Evolutionary conservation across 37 sponge, comb jelly and placozoan genomes (phyloP).

Genomic region (Crambe crambe): DNA sequence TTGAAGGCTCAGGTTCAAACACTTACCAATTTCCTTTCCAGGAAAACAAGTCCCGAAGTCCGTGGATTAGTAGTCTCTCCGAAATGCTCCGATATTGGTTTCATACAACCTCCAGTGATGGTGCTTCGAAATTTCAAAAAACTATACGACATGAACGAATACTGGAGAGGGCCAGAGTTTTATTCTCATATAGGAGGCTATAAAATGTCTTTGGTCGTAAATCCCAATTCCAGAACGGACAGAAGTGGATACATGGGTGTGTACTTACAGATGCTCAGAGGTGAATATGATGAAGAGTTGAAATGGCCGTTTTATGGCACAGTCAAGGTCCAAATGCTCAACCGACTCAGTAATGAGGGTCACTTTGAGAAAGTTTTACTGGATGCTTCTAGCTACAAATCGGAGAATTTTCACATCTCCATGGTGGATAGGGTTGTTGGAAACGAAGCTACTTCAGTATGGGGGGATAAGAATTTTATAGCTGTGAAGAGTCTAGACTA

Average conservation of each 20-base stretch:
- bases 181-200: slow-evolving; percentile 58
- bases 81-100: not conserved
- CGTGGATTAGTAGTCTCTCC: slow-evolving; percentile 2
- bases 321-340: slow-evolving; percentile 42
- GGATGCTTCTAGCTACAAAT: not conserved
- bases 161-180: slow-evolving; percentile 40
- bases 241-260: slow-evolving; percentile 26
- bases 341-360: slow-evolving; percentile 23
- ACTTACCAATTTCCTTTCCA: slow-evolving; percentile 3
- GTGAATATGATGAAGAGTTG: slow-evolving; percentile 45
- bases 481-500: not conserved
- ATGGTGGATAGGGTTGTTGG: not conserved
- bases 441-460: not conserved
- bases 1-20: not conserved
- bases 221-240: not conserved
- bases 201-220: slow-evolving; percentile 44
- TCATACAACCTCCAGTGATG: slow-evolving; percentile 11
- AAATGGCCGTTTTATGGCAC: slow-evolving; percentile 54
- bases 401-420: not conserved
- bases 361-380: not conserved
- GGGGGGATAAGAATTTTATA: not conserved
- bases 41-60: not conserved
- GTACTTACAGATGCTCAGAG: slow-evolving; percentile 38
- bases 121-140: not conserved
- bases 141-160: not conserved